Conservation (phyloP, 2,113 vertebrate species). For the Aptenodytes patagonicus region DNA sequence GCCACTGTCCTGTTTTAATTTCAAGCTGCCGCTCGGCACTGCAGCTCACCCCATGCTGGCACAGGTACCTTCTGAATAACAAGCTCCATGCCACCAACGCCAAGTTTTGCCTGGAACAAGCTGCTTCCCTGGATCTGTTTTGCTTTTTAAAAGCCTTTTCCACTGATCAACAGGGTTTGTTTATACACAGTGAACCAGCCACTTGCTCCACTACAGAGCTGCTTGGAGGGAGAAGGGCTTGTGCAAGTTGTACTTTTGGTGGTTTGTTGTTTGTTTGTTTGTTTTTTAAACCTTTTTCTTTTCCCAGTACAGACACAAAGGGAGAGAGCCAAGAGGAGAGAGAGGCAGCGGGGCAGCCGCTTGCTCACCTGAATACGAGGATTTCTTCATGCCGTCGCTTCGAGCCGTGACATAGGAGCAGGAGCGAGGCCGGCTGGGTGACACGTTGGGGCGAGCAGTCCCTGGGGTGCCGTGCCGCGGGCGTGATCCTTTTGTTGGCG, state of each 20-base stretch:
- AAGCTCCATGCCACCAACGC: background rate
- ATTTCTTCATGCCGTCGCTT: constrained; percentile 58
- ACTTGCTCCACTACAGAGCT: background rate
- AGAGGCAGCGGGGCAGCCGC: background rate
- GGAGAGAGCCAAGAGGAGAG: background rate
- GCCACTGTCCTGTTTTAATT: accelerated
- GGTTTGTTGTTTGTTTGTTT: too few species aligned
- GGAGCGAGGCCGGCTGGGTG: background rate
- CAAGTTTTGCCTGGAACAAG: background rate
- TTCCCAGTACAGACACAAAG: background rate
- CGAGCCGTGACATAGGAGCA: constrained; percentile 28
- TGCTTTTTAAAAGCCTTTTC: background rate
- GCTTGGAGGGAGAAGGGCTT: background rate
- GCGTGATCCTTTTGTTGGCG: background rate
- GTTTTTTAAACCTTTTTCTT: background rate
- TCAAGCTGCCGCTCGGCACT: background rate
- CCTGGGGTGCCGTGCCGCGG: background rate
- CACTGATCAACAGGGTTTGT: background rate
- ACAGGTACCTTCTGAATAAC: background rate
- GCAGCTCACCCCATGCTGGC: background rate
- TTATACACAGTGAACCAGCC: accelerated
- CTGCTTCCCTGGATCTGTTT: background rate
- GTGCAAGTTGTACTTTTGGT: accelerated
- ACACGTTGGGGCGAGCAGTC: background rate
- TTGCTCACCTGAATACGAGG: constrained; percentile 63